These are phyloP conservation scores for Numida meleagris DNA, from an alignment of 2,113 vertebrate genomes.

Conservation along the genomic window DNA sequence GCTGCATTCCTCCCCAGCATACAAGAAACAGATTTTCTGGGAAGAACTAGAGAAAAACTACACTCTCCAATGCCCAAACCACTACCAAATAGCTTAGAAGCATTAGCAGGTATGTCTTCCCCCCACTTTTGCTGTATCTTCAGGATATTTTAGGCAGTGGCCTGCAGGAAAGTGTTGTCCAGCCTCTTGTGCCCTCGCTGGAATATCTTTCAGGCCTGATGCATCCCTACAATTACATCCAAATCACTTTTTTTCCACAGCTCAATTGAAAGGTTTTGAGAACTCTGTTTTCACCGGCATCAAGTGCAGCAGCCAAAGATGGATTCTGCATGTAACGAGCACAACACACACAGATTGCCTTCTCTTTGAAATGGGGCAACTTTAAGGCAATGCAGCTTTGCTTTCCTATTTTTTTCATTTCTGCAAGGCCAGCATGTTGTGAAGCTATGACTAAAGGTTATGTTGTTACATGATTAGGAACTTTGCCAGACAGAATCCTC, in stretches of 20 bases:
- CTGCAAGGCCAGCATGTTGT: conserved; percentile 6
- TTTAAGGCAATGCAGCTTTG: conserved; percentile 6
- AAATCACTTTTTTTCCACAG: not conserved
- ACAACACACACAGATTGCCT: not conserved
- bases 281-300: not conserved
- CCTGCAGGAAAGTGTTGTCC: not conserved
- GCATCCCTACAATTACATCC: not conserved
- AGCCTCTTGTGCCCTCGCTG: not conserved
- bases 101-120: not conserved
- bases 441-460: conserved; percentile 12
- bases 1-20: not conserved
- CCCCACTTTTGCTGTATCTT: not conserved
- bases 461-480: conserved; percentile 12
- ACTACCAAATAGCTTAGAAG: not conserved
- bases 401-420: conserved; percentile 12
- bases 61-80: not conserved
- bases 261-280: not conserved
- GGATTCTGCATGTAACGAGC: not conserved
- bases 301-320: not conserved
- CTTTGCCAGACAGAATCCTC: conserved; percentile 34
- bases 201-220: not conserved
- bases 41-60: not conserved
- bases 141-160: not conserved
- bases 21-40: not conserved
- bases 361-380: not conserved